Evolutionary conservation across 2,797 vertebrate species (phyloP).

Genomic region (Delichon dasypus): DNA sequence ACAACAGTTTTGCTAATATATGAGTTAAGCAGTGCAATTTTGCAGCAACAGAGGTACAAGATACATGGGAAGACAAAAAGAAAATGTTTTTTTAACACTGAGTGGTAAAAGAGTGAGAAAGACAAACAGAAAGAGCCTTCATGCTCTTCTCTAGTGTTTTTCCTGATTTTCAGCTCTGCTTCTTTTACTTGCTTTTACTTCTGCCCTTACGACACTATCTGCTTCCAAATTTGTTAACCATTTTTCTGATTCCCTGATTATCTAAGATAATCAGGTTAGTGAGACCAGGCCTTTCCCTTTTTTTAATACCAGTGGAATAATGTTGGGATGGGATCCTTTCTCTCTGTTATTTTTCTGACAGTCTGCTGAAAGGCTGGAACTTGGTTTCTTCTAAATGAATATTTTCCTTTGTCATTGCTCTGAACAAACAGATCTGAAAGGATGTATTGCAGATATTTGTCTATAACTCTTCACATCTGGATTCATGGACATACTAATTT

Average conservation of each 20-base stretch:
- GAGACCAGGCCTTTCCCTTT: not conserved
- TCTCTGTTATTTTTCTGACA: not conserved
- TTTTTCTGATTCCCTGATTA: not conserved
- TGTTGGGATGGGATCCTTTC: not conserved
- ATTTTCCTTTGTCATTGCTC: not conserved
- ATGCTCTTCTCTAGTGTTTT: not conserved
- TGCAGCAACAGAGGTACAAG: not conserved
- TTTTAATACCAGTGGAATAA: not conserved
- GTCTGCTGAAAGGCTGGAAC: not conserved
- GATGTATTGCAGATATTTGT: not conserved
- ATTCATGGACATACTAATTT: not conserved
- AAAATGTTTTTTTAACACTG: not conserved
- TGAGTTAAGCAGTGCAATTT: not conserved
- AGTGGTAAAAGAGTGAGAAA: not conserved
- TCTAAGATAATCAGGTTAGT: not conserved
- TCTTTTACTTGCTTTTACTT: not conserved
- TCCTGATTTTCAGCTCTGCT: not conserved
- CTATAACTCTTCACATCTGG: not conserved
- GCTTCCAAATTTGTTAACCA: not conserved
- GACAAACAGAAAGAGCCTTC: not conserved
- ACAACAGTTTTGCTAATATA: not conserved
- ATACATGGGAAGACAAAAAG: not conserved
- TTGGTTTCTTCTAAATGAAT: not conserved
- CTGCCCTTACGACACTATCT: not conserved
- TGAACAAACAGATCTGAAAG: not conserved